A percentile compares a stretch with the other conserved stretches of the same genome.
Conservation (phyloP, 2,888 invertebrate genomes). For the Drosophila paucipuncta region DNA sequence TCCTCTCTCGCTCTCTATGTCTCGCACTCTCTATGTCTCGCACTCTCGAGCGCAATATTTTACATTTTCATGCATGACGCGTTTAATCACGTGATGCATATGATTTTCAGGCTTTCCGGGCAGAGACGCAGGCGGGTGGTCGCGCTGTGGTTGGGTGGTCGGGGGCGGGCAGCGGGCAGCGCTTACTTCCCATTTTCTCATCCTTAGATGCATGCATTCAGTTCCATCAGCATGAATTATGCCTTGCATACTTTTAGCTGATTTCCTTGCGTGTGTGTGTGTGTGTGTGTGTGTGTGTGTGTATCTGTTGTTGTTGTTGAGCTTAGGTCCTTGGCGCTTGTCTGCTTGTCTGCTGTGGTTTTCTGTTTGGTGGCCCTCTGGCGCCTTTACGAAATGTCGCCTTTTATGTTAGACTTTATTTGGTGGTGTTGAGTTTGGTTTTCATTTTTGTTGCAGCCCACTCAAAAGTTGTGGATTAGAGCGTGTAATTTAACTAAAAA, state of each 20-base stretch:
- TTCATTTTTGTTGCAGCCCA: slow-evolving; percentile 40
- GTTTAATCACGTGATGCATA: slow-evolving; percentile 84
- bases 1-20: slow-evolving; percentile 2
- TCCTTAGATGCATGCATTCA: slow-evolving; percentile 65
- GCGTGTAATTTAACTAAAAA: slow-evolving; percentile 77
- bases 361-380: slow-evolving; percentile 57
- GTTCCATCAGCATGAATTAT: slow-evolving; percentile 81
- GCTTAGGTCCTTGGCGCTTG: slow-evolving; percentile 70
- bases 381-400: slow-evolving; percentile 71
- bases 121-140: slow-evolving; percentile 21
- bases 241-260: slow-evolving; percentile 74
- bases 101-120: slow-evolving; percentile 73
- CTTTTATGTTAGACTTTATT: slow-evolving; percentile 66
- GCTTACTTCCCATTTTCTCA: slow-evolving; percentile 15
- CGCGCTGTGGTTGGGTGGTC: not conserved
- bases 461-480: slow-evolving; percentile 76
- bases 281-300: slow-evolving; percentile 5
- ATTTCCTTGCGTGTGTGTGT: slow-evolving; percentile 23
- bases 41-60: slow-evolving; percentile 65
- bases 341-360: slow-evolving; percentile 53
- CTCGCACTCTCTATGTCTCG: slow-evolving; percentile 8
- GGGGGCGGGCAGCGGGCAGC: not conserved
- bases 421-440: slow-evolving; percentile 33
- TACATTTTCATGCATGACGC: slow-evolving; percentile 83
- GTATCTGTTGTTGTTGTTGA: slow-evolving; percentile 30